Evolutionary conservation across 2,888 invertebrate genomes (phyloP).

Genomic region (Strigamia transsilvanica): DNA sequence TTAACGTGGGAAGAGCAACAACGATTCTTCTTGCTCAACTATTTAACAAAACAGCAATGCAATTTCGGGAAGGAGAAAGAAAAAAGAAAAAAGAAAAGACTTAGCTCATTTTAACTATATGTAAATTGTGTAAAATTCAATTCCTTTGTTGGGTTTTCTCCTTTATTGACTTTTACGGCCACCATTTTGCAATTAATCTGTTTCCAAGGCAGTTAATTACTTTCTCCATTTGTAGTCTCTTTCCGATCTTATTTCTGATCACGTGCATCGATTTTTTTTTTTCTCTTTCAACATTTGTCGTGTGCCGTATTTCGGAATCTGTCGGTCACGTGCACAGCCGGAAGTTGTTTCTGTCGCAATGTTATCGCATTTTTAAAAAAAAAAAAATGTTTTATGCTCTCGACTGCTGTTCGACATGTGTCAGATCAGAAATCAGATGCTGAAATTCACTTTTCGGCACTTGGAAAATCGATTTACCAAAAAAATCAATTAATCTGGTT

Average conservation of each 20-base stretch:
- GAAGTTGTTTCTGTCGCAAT: constrained; percentile 24
- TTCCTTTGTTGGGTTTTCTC: background rate
- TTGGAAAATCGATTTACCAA: too few species aligned
- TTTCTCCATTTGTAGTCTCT: background rate
- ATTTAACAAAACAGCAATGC: too few species aligned
- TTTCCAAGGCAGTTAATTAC: constrained; percentile 29
- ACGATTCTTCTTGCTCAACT: too few species aligned
- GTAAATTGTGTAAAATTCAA: background rate
- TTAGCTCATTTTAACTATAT: background rate
- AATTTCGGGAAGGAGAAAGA: too few species aligned
- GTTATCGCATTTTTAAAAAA: background rate
- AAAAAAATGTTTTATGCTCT: background rate
- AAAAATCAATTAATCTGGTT: too few species aligned
- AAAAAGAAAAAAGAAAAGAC: too few species aligned
- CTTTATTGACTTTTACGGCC: constrained; percentile 5
- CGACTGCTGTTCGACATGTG: background rate
- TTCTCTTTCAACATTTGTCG: background rate
- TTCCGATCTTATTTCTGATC: constrained; percentile 46
- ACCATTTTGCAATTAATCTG: constrained; percentile 43
- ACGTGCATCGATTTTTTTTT: constrained; percentile 17
- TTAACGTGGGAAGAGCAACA: too few species aligned
- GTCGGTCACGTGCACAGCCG: constrained; percentile 20
- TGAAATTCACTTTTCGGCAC: background rate
- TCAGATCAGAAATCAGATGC: background rate
- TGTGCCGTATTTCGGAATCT: background rate